Base-by-base conservation (phyloP, 2,888 invertebrate species). In the Melipona bicolor region DNA sequence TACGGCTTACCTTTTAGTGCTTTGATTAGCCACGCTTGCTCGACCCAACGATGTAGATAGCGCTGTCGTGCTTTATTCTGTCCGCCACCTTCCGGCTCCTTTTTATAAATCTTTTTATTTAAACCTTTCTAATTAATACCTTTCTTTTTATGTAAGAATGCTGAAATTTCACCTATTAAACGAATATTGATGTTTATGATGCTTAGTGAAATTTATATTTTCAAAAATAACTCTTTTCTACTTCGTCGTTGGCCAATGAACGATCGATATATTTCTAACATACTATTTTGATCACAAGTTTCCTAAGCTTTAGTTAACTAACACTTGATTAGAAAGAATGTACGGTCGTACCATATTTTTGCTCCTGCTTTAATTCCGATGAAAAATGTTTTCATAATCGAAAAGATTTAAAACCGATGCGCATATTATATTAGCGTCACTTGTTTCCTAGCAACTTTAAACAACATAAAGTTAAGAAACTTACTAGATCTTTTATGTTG, bases 1-100 rank as follows among this genome's bases (percentile, higher is more conserved):
- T 91, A 91, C 92, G 92, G 91, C 85, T 95, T 96, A 97, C 97
- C 97, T 97, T 96, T 97, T 97, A 95, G 96, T 97, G 96, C 97
- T 97, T 96, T 97, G 97, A 97, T 97, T 97, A 97, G 97, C 97
- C 97, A 97, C 97, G 97, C 97, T 97, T 97, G 91, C 90, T 90
- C 88, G 83, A 87, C 87, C 89, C 83, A 85, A 91, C 82, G 87
- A 81, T 89, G 84, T 89, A 91, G 91, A 80, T 90, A 88, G 91
- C 91, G 88, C 88, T 88, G 85, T 32, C 79, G 84, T 81, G 68
- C 81, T 79, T 77, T 76, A 67, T 65, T 49, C 65, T 70, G 61
- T 76, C 73, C 85, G 89, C 84, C 87, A 89, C 88, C 87, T 89
- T 84, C 81, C 79, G 90, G 86, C 74, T 68, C n/a, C 69, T 70